Percentiles rank a stretch among this genome's conserved stretches.
phyloP scores from a whole-genome alignment of 2,113 vertebrate species.

The Clarias magur region DNA sequence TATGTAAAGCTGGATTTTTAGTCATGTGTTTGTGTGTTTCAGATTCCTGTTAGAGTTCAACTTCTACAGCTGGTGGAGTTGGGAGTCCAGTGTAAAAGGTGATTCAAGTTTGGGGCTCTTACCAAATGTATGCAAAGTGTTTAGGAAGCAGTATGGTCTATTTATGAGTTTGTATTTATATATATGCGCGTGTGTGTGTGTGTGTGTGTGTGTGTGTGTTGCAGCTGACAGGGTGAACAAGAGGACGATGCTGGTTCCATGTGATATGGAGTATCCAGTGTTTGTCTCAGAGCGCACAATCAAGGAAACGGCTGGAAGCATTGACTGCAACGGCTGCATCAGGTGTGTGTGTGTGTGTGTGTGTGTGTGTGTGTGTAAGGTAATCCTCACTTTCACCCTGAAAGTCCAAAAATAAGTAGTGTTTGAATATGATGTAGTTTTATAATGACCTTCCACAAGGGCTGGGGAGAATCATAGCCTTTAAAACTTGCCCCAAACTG shows the following conservation, averaged over 20 bases:
- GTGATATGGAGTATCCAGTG: constrained; percentile 95
- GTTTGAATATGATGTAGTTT: background rate
- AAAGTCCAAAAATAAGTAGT: background rate
- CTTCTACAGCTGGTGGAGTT: constrained; percentile 95
- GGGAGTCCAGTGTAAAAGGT: constrained; percentile 89
- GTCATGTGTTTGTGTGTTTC: constrained; percentile 20
- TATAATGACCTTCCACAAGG: background rate
- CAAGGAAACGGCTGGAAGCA: constrained; percentile 94
- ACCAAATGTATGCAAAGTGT: background rate
- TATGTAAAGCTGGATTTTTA: constrained; percentile 37
- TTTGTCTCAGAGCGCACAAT: constrained; percentile 98
- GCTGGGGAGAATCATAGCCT: background rate
- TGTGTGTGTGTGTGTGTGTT: constrained; percentile 5
- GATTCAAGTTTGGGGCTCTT: constrained; percentile 44
- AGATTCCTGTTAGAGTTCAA: constrained; percentile 98
- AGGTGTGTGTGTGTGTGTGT: constrained; percentile 72
- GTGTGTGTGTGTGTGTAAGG: background rate
- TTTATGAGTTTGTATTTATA: background rate
- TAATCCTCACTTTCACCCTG: background rate
- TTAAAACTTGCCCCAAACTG: background rate
- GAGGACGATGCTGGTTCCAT: constrained; percentile 91
- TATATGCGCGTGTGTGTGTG: background rate
- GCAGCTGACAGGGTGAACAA: constrained; percentile 82
- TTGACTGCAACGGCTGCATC: constrained; percentile 88
- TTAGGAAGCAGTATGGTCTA: background rate